These are phyloP conservation scores for Monochamus saltuarius DNA, from an alignment of 1,140 invertebrate genomes.

Conservation along the genomic window DNA sequence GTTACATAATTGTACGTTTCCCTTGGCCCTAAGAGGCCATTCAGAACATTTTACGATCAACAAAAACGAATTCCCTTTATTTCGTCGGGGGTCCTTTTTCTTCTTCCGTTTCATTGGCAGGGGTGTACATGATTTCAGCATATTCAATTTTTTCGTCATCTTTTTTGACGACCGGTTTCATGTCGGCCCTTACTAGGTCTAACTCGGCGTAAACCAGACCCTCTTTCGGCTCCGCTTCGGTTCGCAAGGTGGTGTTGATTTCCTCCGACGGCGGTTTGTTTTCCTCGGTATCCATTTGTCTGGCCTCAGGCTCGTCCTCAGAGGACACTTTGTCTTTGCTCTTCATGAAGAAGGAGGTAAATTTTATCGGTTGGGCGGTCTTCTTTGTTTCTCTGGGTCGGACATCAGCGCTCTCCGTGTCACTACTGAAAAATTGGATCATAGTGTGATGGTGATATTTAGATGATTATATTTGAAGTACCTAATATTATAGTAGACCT, in stretches of 20 bases:
- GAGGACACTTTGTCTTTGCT: slow-evolving; percentile 38
- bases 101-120: slow-evolving; percentile 29
- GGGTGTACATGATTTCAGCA: slow-evolving; percentile 61
- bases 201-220: slow-evolving; percentile 63
- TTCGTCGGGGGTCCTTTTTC: slow-evolving; percentile 8
- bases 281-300: slow-evolving; percentile 38
- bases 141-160: slow-evolving; percentile 61
- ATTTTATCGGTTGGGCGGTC: slow-evolving; percentile 29
- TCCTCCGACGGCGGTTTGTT: slow-evolving; percentile 14
- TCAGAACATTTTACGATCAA: too few relatives aligned
- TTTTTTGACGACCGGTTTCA: slow-evolving; percentile 50
- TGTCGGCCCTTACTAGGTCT: slow-evolving; percentile 51
- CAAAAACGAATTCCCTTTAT: too few relatives aligned
- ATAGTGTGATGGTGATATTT: too few relatives aligned
- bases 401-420: slow-evolving; percentile 57
- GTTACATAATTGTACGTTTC: too few relatives aligned
- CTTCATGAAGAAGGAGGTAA: slow-evolving; percentile 43
- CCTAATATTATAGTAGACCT: too few relatives aligned
- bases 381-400: slow-evolving; percentile 39
- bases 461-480: too few relatives aligned
- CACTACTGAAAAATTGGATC: slow-evolving; percentile 50
- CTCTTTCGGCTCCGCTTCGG: slow-evolving; percentile 26
- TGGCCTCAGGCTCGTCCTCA: slow-evolving; percentile 21
- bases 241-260: slow-evolving; percentile 16
- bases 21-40: too few relatives aligned